Evolutionary conservation across 2,113 vertebrate genomes (phyloP).

Genomic region (Hyperopisus bebe): DNA sequence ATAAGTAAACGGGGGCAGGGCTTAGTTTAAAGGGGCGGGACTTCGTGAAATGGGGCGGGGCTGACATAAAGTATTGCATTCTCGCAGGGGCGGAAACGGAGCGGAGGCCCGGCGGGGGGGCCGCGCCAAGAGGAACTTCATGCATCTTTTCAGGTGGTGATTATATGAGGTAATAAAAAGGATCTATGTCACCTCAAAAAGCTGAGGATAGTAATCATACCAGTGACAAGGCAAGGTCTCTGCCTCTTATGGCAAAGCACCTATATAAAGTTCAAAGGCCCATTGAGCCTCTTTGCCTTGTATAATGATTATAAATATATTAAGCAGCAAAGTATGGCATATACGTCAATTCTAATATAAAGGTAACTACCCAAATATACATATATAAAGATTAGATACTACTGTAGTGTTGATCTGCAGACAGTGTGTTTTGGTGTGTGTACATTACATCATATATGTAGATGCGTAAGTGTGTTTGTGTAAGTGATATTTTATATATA

Average conservation of each 20-base stretch:
- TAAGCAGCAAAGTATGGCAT: slow-evolving; percentile 63
- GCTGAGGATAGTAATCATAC: slow-evolving; percentile 49
- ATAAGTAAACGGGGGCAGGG: background rate
- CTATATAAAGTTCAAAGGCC: slow-evolving; percentile 53
- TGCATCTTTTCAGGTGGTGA: slow-evolving; percentile 52
- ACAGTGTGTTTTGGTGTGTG: slow-evolving; percentile 42
- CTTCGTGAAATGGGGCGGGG: background rate
- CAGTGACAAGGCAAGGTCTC: slow-evolving; percentile 48
- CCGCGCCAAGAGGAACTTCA: slow-evolving; percentile 53
- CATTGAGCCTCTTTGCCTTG: slow-evolving; percentile 45
- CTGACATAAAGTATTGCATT: slow-evolving; percentile 16
- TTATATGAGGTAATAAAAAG: slow-evolving; percentile 70
- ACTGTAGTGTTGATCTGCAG: slow-evolving; percentile 43
- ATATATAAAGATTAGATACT: slow-evolving; percentile 66
- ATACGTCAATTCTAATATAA: slow-evolving; percentile 58
- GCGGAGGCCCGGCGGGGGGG: slow-evolving; percentile 23
- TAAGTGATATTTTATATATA: slow-evolving; percentile 20
- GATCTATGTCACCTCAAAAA: slow-evolving; percentile 54
- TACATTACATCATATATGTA: slow-evolving; percentile 26
- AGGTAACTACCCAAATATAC: slow-evolving; percentile 72
- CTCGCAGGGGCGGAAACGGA: slow-evolving; percentile 36
- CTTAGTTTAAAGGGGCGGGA: background rate
- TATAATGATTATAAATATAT: slow-evolving; percentile 49
- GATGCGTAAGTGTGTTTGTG: slow-evolving; percentile 34
- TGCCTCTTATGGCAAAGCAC: slow-evolving; percentile 63